Base-by-base conservation (phyloP, 2,888 invertebrate species). In the Micoletzkya japonica region DNA sequence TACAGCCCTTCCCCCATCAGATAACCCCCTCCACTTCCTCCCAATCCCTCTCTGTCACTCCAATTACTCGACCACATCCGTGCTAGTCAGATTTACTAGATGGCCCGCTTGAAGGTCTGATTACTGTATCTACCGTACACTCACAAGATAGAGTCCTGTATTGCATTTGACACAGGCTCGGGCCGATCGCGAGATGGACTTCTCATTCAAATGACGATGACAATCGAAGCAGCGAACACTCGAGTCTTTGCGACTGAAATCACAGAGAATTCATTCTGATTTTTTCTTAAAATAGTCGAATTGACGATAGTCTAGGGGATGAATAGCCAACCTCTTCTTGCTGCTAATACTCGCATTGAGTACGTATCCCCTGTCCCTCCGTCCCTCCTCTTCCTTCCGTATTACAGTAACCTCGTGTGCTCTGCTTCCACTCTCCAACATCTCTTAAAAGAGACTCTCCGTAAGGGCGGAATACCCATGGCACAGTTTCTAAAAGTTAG, bases 151-250 rank as follows among this genome's bases (percentile, higher is more conserved):
- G 17, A 26, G 63, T 34, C 50, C 63, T 24, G 26, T 6, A 37
- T 26, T 56, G 56, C 66, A 66, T 26, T 66, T 54, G n/a, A 36
- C 24, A 56, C 68, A 72, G n/a, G 61, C 30, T 37, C 69, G 60
- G n/a, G 59, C 64, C 28, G 39, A 49, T 37, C 72, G 26, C 24
- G 56, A 56, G 24, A 69, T 70, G 2, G 73, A 36, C 39, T 72
- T 72, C 30, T 60, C 72, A 60, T 57, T 69, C 39, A 73, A 34
- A 67, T 61, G 37, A 14, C 72, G 28, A 24, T 50, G 57, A 69
- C 73, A 73, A 61, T 73, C 73, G 17, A 37, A 28, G 57, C 73
- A 73, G 17, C 72, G 64, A 49, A 72, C 50, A 24, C 24, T n/a
- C 1, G 66, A 58, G 10, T 59, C 44, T 20, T 70, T 58, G 1